Base-by-base conservation (phyloP, 2,797 vertebrate species). In the Coluber constrictor region DNA sequence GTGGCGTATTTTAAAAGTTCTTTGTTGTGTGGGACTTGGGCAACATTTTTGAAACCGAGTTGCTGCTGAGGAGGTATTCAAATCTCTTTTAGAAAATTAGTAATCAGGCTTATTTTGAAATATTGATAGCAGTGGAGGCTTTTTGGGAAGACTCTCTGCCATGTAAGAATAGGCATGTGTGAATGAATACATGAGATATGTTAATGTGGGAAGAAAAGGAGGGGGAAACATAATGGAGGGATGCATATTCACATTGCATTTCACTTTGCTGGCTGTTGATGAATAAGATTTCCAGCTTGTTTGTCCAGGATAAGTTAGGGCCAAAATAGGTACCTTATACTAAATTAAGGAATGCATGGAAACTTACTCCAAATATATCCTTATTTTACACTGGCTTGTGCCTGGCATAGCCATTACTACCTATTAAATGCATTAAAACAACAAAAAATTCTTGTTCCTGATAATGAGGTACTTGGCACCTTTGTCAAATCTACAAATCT, bases 351-450 rank as follows among this genome's bases (percentile, higher is more conserved):
- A 37, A 70, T 56, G 61, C n/a, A 13, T 63, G 51, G 15, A 23
- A 88, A 92, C 74, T 25, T 16, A 83, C 10, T 32, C 54, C 16
- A 59, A 54, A 56, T 43, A 43, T 55, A 43, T 83, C 47, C 29
- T 86, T 18, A 87, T 89, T 54, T 1, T 4, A 51, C 54, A 87
- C 29, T 47, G 8, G 23, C 5, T 43, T 90, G 29, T 2, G 1
- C 32, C 87, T 92, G 47, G 10, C 0, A 0, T 5, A 4, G 32
- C 43, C 0, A 0, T 59, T 95, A 9, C 47, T 18, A 57, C 15
- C 16, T 16, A 25, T 60, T 27, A 37, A 70, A 70, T 51, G 8
- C 25, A 7, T 29, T 2, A 43, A 15, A 10, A n/a, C 37, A 37
- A 51, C 32, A 88, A 92, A 4, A 23, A 88, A 32, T 11, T 3